A percentile compares a stretch with the other conserved stretches of the same genome.
phyloP scores from a whole-genome alignment of 92 coral and sea anemone species.

The Heteractis magnifica region DNA sequence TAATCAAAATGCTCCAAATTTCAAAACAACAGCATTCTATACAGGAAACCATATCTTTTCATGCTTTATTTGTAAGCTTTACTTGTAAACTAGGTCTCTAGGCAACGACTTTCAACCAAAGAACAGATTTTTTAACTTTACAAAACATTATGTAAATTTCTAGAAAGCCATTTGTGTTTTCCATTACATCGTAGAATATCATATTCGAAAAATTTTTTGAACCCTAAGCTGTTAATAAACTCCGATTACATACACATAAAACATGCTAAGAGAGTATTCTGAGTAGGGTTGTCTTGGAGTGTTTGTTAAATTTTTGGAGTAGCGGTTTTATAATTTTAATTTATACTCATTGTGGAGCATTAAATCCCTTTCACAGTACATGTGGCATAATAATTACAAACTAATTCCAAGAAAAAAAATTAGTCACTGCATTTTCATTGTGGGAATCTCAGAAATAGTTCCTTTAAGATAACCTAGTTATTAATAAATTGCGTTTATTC shows the following conservation, averaged over 20 bases:
- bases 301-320: neutral
- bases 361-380: conserved; percentile 3
- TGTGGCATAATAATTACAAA: neutral
- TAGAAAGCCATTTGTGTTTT: neutral
- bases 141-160: conserved; percentile 10
- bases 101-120: conserved; percentile 2
- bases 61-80: neutral
- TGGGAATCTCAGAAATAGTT: neutral
- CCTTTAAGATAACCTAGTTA: neutral
- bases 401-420: neutral
- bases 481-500: neutral
- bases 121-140: conserved; percentile 4
- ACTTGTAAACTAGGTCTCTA: conserved; percentile 3
- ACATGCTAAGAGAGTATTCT: neutral
- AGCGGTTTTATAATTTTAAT: neutral
- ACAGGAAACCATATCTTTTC: neutral
- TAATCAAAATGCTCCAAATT: neutral
- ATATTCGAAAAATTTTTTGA: neutral
- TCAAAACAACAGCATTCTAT: neutral
- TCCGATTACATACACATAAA: neutral
- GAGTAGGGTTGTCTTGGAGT: neutral
- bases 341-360: neutral
- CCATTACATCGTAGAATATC: neutral
- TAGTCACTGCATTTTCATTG: neutral
- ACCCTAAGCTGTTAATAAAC: neutral